phyloP scores from a whole-genome alignment of 2,888 invertebrate genomes.

The Mellilla xanthometata region DNA sequence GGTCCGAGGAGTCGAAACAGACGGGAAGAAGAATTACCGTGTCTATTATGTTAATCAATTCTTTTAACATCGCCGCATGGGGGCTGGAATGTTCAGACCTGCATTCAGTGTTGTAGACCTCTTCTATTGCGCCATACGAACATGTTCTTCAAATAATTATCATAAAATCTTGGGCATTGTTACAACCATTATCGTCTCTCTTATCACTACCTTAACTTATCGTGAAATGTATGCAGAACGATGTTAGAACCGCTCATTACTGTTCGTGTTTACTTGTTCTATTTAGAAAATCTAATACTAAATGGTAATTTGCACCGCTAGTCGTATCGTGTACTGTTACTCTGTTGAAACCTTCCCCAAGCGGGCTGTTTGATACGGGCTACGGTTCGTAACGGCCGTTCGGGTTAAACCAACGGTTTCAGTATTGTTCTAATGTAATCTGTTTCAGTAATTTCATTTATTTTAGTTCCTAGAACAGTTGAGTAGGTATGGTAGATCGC shows the following conservation, averaged over 20 bases:
- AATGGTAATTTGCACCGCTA: slow-evolving; percentile 49
- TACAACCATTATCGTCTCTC: background rate
- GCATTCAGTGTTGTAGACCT: slow-evolving; percentile 30
- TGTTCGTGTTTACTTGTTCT: slow-evolving; percentile 15
- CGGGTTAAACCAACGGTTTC: slow-evolving; percentile 27
- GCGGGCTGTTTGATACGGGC: slow-evolving; percentile 34
- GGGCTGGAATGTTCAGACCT: slow-evolving; percentile 33
- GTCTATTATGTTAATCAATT: slow-evolving; percentile 57
- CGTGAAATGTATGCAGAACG: background rate
- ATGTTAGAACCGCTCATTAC: background rate
- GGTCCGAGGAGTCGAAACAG: slow-evolving; percentile 45
- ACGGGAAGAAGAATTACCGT: slow-evolving; percentile 55
- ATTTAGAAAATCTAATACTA: slow-evolving; percentile 48
- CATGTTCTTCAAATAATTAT: slow-evolving; percentile 29
- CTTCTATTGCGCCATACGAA: slow-evolving; percentile 26
- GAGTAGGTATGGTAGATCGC: too few species aligned
- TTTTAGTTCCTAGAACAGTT: too few species aligned
- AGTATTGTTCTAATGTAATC: slow-evolving; percentile 27
- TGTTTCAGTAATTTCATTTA: background rate
- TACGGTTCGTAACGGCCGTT: slow-evolving; percentile 31
- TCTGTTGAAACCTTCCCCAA: slow-evolving; percentile 37
- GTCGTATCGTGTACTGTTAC: slow-evolving; percentile 26
- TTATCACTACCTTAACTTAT: background rate
- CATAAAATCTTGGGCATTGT: slow-evolving; percentile 8
- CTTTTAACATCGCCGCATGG: slow-evolving; percentile 52